phyloP scores from a whole-genome alignment of 2,113 vertebrate species.

The Carassius gibelio region DNA sequence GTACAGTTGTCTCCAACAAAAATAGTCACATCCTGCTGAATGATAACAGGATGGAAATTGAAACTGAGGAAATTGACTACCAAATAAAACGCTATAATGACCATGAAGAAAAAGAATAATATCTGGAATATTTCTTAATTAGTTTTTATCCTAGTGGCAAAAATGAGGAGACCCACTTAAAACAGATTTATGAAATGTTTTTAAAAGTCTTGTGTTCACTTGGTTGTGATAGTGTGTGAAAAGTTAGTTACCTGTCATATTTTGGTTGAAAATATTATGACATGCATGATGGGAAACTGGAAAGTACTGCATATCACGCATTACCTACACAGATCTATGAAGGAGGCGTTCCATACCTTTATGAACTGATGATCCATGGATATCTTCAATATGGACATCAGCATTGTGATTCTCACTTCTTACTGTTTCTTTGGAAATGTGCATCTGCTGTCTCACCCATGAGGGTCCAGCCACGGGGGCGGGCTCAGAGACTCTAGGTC shows the following conservation, averaged over 20 bases:
- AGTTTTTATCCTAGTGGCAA: not conserved
- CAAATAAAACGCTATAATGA: too few species aligned
- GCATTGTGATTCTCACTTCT: constrained; percentile 26
- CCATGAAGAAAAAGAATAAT: not conserved
- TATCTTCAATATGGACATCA: constrained; percentile 42
- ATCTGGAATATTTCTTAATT: not conserved
- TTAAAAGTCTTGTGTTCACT: not conserved
- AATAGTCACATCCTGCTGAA: not conserved
- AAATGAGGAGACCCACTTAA: not conserved
- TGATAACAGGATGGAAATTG: not conserved
- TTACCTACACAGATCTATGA: not conserved
- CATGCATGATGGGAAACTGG: too few species aligned
- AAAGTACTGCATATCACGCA: too few species aligned
- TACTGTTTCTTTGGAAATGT: constrained; percentile 20
- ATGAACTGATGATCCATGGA: constrained; percentile 29
- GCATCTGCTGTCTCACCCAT: constrained; percentile 30
- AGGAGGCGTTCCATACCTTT: constrained; percentile 40
- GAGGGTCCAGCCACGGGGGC: constrained; percentile 2
- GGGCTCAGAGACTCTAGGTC: not conserved
- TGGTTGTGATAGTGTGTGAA: not conserved
- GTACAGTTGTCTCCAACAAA: not conserved
- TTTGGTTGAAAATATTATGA: not conserved
- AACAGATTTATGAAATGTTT: not conserved
- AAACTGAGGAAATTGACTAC: not conserved
- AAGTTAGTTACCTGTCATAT: not conserved